Percentiles rank a stretch among this genome's conserved stretches.
These are phyloP conservation scores for Drosophila anceps DNA, from an alignment of 2,888 invertebrate genomes.

Conservation along the genomic window DNA sequence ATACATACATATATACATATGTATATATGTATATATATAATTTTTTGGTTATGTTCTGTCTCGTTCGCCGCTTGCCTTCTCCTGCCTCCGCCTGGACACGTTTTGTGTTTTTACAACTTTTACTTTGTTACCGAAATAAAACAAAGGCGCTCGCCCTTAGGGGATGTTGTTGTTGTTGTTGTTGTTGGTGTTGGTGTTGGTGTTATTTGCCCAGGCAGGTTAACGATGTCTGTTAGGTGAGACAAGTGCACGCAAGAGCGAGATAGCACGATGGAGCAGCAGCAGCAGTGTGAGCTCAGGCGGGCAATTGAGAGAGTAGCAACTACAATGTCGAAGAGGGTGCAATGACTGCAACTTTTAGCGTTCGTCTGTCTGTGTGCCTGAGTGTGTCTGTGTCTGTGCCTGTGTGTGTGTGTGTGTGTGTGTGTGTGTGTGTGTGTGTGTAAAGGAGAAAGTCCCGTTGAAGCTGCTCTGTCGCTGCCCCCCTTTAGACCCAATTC, in stretches of 20 bases:
- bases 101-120: slow-evolving; percentile 66
- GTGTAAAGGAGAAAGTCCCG: slow-evolving; percentile 37
- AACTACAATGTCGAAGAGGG: slow-evolving; percentile 64
- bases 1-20: not conserved
- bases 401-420: slow-evolving; percentile 8
- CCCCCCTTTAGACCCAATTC: slow-evolving; percentile 1
- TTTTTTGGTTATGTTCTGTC: slow-evolving; percentile 15
- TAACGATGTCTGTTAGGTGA: slow-evolving; percentile 65
- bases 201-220: slow-evolving; percentile 59
- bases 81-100: slow-evolving; percentile 17
- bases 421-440: slow-evolving; percentile 8
- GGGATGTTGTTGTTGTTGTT: slow-evolving; percentile 28
- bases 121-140: slow-evolving; percentile 77
- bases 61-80: slow-evolving; percentile 1
- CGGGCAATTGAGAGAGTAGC: slow-evolving; percentile 22
- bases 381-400: not conserved
- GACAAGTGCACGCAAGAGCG: slow-evolving; percentile 29
- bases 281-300: not conserved
- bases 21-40: not conserved
- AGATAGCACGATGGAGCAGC: slow-evolving; percentile 1
- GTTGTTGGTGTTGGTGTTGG: slow-evolving; percentile 23
- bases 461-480: slow-evolving; percentile 1
- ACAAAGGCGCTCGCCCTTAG: slow-evolving; percentile 54
- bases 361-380: not conserved
- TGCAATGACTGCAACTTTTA: slow-evolving; percentile 77